Base-by-base conservation (phyloP, 92 coral and sea anemone species). In the Umimayanthus chanpuru region DNA sequence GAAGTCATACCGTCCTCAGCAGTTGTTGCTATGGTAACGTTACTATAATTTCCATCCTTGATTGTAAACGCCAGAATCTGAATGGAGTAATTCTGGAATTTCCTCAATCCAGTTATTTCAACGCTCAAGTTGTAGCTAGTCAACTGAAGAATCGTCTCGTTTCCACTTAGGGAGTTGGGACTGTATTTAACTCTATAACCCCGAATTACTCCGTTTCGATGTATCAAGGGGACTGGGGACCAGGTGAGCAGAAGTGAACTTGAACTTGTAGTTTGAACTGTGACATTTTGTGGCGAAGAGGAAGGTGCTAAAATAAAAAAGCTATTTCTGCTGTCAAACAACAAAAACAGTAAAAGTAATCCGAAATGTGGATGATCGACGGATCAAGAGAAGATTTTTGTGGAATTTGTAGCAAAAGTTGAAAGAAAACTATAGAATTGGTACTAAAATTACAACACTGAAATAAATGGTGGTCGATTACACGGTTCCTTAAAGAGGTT, bases 221-320 rank as follows among this genome's bases (percentile, higher is more conserved):
- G 81, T 39, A 70, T 20, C 30, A 85, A 44, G 30, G 79, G 28
- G 6, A 50, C 80, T 72, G 25, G 36, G 2, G 88, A 85, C 88
- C 88, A 85, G 40, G 80, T 85, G n/a, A 85, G 40, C 88, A 15
- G 49, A 66, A 85, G 80, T 23, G 88, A 85, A 23, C 80, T 67
- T n/a, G 88, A 85, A 23, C 70, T 72, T 41, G 23, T 71, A 14
- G 61, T 43, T 49, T 12, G 14, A 6, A 73, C 81, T 16, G 88
- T 25, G 71, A 85, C 67, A 43, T 85, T 85, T 56, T 85, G 88
- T 12, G 88, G 88, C 1, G 88, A 81, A 25, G 88, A 66, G 14
- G 88, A 76, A 72, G 88, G 88, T 5, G 77, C 88, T 85, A 29
- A 9, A 43, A 85, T 21, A 39, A 28, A 32, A 18, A 85, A 70